Base-by-base conservation (phyloP, 2,888 invertebrate species). In the Plagodis dolabraria region DNA sequence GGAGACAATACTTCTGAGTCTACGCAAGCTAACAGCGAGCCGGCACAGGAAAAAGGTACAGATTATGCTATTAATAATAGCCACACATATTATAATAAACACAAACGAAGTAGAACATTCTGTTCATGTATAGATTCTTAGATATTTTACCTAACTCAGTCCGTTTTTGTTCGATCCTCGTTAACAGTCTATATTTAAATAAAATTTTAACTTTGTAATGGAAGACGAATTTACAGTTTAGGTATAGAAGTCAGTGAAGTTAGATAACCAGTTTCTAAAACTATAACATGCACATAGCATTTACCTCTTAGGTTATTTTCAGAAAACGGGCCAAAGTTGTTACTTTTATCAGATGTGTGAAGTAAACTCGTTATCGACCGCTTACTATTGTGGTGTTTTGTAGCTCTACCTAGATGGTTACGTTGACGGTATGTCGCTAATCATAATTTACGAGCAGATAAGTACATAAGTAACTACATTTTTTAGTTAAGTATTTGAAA, bases 1-100 rank as follows among this genome's bases (percentile, higher is more conserved):
- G 93, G 92, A n/a, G 93, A 93, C 76, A 92, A 87, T 68, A 92
- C 92, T 40, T 92, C 92, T 49, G 92, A 92, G 70, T 90, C 92
- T 36, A 92, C 90, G 50, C 91, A 91, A 72, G 82, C 87, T 35
- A 74, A 86, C 56, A 91, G 88, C 73, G 92, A 92, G 67, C 89
- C 91, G 45, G 86, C 93, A 12, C 89, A 93, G 77, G 93, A 93
- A 83, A 93, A 87, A 92, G 93, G 93, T 93, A 82, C 53, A 55
- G 5, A 40, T 36, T 36, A 22, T 22, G 22, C 22, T 22, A 22
- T 22, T 22, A 22, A 22, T 22, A 22, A 22, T 22, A 22, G 4
- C 22, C 22, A 22, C 22, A 22, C 22, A 22, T 22, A 4, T 22
- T 22, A 22, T 22, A 22, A 22, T 4, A 22, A 22, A 22, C 22